Percentiles rank a stretch among this genome's conserved stretches.
phyloP scores from a whole-genome alignment of 2,113 vertebrate species.

The Scomber scombrus region DNA sequence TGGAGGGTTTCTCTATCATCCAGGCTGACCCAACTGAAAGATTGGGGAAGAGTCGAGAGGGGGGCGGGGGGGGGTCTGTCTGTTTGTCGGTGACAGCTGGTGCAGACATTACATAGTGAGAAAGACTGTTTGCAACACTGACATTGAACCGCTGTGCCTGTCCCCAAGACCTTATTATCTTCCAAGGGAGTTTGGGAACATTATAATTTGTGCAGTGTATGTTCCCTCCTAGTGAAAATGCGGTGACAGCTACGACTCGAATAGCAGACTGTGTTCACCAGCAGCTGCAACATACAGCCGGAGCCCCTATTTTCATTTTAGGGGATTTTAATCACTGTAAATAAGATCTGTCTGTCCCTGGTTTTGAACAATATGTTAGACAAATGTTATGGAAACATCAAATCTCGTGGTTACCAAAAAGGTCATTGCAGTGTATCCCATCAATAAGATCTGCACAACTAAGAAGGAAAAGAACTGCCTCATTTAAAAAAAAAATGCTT shows the following conservation, averaged over 20 bases:
- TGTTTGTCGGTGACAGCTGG: conserved; percentile 12
- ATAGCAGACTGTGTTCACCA: background rate
- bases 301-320: background rate
- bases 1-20: conserved; percentile 4
- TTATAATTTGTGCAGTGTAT: background rate
- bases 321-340: background rate
- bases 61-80: background rate
- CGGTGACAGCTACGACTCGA: background rate
- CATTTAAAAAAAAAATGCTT: too few species aligned
- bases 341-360: too few species aligned
- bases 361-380: too few species aligned
- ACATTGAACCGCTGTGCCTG: background rate
- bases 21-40: background rate
- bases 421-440: too few species aligned
- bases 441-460: too few species aligned
- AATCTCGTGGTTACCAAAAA: too few species aligned
- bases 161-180: background rate
- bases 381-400: too few species aligned
- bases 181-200: background rate
- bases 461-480: too few species aligned
- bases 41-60: background rate
- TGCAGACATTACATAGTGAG: background rate
- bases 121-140: background rate
- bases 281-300: background rate
- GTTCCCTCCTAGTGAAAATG: background rate